A percentile compares a stretch with the other conserved stretches of the same genome.
phyloP scores from a whole-genome alignment of 64 coral and sea anemone genomes.

The Pocillopora verrucosa region DNA sequence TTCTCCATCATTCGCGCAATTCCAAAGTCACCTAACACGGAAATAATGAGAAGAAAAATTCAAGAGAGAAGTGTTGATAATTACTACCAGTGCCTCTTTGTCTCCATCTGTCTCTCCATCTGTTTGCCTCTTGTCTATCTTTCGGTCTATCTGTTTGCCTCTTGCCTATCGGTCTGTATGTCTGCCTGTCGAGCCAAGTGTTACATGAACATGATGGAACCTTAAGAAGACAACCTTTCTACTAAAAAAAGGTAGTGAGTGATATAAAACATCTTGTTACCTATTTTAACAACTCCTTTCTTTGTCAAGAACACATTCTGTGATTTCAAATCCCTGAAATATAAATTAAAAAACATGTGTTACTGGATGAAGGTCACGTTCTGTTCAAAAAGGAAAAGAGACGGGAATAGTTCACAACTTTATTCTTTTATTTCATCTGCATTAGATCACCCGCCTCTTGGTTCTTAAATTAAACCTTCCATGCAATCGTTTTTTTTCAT shows the following conservation, averaged over 20 bases:
- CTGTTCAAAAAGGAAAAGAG: neutral
- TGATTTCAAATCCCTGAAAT: slow-evolving; percentile 88
- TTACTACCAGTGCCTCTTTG: too few species aligned
- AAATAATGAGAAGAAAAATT: neutral
- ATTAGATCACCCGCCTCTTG: too few species aligned
- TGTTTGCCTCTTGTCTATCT: too few species aligned
- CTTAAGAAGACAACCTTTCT: too few species aligned
- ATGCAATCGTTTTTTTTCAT: too few species aligned
- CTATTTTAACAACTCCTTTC: slow-evolving; percentile 75
- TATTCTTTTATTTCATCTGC: too few species aligned
- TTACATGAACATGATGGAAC: too few species aligned
- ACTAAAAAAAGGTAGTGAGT: too few species aligned
- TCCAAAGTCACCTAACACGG: slow-evolving; percentile 90
- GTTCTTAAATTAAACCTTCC: too few species aligned
- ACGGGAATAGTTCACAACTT: too few species aligned
- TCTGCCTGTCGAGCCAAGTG: neutral
- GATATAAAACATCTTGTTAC: neutral
- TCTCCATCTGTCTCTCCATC: too few species aligned
- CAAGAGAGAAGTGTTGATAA: neutral
- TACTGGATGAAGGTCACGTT: neutral
- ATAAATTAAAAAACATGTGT: neutral
- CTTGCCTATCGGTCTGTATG: neutral
- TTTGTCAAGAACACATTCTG: slow-evolving; percentile 98
- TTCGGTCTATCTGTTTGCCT: too few species aligned
- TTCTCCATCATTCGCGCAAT: slow-evolving; percentile 91